Percentiles rank a stretch among this genome's conserved stretches.
These are phyloP conservation scores for Polypterus bichir DNA, from an alignment of 2,113 vertebrate genomes.

Conservation along the genomic window DNA sequence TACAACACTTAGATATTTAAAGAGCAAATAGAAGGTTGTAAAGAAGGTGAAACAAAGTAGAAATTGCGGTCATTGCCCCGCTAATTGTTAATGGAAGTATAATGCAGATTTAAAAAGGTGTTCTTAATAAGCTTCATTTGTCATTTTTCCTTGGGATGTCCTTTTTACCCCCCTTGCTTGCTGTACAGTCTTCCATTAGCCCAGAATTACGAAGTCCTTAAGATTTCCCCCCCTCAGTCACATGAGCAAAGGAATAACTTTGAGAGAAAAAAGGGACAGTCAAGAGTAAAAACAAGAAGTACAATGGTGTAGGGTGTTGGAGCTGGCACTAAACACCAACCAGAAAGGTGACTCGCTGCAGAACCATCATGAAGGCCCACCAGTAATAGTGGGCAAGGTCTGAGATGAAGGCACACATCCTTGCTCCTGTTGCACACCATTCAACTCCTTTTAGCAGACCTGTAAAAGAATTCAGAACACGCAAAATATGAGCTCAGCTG, in stretches of 20 bases:
- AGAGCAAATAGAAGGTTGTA: slow-evolving; percentile 88
- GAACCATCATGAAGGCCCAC: slow-evolving; percentile 57
- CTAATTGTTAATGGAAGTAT: slow-evolving; percentile 78
- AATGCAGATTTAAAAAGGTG: slow-evolving; percentile 77
- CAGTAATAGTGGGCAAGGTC: slow-evolving; percentile 84
- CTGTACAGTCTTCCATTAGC: slow-evolving; percentile 65
- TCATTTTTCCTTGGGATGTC: slow-evolving; percentile 64
- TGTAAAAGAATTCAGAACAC: slow-evolving; percentile 39
- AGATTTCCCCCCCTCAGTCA: slow-evolving; percentile 66
- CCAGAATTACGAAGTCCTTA: slow-evolving; percentile 77
- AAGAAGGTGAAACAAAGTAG: slow-evolving; percentile 72
- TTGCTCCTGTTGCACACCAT: slow-evolving; percentile 51
- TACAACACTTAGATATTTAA: slow-evolving; percentile 98
- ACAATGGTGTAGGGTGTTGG: slow-evolving; percentile 54
- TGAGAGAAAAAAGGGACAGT: slow-evolving; percentile 56
- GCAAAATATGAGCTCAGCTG: neutral
- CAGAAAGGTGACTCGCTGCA: slow-evolving; percentile 77
- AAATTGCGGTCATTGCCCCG: slow-evolving; percentile 69
- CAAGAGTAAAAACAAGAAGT: slow-evolving; percentile 61
- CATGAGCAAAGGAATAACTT: slow-evolving; percentile 74
- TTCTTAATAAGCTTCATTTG: slow-evolving; percentile 77
- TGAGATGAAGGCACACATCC: slow-evolving; percentile 98
- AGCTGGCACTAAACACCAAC: slow-evolving; percentile 63
- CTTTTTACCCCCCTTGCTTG: slow-evolving; percentile 46
- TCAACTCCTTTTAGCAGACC: slow-evolving; percentile 90